A percentile compares a stretch with the other conserved stretches of the same genome.
phyloP scores from a whole-genome alignment of 2,797 vertebrate genomes.

The Lacerta agilis region DNA sequence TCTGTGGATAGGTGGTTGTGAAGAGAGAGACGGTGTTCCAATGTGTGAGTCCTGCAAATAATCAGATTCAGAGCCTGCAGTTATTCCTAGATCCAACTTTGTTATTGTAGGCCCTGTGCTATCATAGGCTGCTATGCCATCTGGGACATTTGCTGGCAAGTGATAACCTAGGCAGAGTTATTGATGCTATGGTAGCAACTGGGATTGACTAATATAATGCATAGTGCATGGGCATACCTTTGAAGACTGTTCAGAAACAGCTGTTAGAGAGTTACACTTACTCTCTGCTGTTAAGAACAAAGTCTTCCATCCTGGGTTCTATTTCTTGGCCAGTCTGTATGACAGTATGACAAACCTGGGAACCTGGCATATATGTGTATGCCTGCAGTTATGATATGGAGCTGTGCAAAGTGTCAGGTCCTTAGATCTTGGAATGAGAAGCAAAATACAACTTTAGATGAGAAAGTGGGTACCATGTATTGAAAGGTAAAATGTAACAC shows the following conservation, averaged over 20 bases:
- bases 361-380: background rate
- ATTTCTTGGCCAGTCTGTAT: background rate
- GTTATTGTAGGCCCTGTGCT: background rate
- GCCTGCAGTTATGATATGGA: background rate
- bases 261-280: background rate
- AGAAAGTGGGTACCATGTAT: background rate
- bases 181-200: no score
- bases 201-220: no score
- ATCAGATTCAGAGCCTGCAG: background rate
- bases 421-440: background rate
- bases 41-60: background rate
- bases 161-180: background rate
- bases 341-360: no score
- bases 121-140: background rate
- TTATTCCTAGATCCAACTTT: background rate
- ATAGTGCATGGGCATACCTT: no score
- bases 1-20: background rate
- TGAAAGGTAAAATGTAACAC: background rate
- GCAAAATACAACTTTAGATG: background rate
- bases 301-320: background rate
- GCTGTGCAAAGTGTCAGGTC: background rate
- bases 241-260: background rate
- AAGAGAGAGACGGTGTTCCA: no score
- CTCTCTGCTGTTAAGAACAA: background rate
- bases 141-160: background rate